Base-by-base conservation (phyloP, 2,113 vertebrate species). In the Leptosomus discolor region DNA sequence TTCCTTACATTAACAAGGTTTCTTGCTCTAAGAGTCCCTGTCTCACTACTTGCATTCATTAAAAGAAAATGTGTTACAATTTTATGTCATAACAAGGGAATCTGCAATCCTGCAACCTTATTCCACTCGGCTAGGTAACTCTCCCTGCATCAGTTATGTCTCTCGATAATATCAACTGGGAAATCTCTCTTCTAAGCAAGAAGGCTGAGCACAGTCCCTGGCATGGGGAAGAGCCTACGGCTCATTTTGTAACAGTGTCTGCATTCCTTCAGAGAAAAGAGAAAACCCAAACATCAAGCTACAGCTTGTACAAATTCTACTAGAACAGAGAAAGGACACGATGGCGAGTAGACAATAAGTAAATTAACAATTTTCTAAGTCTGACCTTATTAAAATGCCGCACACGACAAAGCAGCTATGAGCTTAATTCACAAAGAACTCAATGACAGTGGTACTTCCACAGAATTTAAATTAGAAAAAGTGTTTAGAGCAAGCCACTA, bases 391-490 rank as follows among this genome's bases (percentile, higher is more conserved):
- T 97, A 90, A 97, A 96, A 98, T 97, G 95, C 97, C 32, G 0
- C 91, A 95, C 96, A 96, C 90, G 79, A 88, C 61, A 85, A 92
- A 79, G 88, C 21, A 4, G 56, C 96, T 71, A 90, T 68, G 90
- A 94, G 87, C 78, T 95, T 87, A 94, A 91, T 92, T 94, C 92
- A 94, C 93, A 92, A 92, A 92, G 96, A 92, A 80, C 80, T 92
- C 85, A 88, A 73, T 64, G 93, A 93, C 56, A 74, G 84, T 30
- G 73, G 82, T 73, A 94, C 95, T 92, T 78, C 93, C 92, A 64
- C 70, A 91, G 97, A 97, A 97, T 97, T 93, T 97, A 51, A 98
- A 96, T 95, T 79, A 96, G 93, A 79, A 95, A 51, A 92, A 92
- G 51, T 1, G 15, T 65, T 85, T 19, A 26, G 37, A 92, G 80